Evolutionary conservation across 2,113 vertebrate genomes (phyloP).

Genomic region (Nothoprocta pentlandii): DNA sequence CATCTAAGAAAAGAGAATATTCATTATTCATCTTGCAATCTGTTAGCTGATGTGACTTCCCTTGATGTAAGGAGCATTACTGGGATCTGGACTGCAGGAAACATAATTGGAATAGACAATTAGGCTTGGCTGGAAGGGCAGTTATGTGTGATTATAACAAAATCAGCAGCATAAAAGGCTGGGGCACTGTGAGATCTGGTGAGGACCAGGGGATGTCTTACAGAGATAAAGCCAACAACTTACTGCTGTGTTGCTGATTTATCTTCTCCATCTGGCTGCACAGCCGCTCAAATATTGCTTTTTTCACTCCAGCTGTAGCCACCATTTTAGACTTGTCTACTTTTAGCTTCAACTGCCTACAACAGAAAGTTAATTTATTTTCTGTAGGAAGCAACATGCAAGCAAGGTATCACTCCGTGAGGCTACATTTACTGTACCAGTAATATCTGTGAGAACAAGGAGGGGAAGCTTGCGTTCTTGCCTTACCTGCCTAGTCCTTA

Average conservation of each 20-base stretch:
- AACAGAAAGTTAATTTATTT: conserved; percentile 23
- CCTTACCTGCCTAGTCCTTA: neutral
- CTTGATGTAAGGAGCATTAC: neutral
- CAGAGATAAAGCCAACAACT: conserved; percentile 58
- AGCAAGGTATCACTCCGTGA: neutral
- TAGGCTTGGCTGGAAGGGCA: neutral
- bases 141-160: neutral
- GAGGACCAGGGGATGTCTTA: neutral
- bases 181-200: neutral
- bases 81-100: neutral
- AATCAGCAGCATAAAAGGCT: neutral
- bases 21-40: neutral
- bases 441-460: neutral
- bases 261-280: conserved; percentile 83
- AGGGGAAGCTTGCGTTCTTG: neutral
- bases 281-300: conserved; percentile 85
- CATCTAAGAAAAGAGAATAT: neutral
- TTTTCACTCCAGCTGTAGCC: conserved; percentile 83
- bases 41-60: neutral
- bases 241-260: conserved; percentile 80
- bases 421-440: neutral
- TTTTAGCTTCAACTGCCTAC: conserved; percentile 86
- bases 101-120: neutral
- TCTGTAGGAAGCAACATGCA: neutral
- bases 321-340: conserved; percentile 86